phyloP scores from a whole-genome alignment of 2,797 vertebrate genomes.

The Crocodylus rhombifer region DNA sequence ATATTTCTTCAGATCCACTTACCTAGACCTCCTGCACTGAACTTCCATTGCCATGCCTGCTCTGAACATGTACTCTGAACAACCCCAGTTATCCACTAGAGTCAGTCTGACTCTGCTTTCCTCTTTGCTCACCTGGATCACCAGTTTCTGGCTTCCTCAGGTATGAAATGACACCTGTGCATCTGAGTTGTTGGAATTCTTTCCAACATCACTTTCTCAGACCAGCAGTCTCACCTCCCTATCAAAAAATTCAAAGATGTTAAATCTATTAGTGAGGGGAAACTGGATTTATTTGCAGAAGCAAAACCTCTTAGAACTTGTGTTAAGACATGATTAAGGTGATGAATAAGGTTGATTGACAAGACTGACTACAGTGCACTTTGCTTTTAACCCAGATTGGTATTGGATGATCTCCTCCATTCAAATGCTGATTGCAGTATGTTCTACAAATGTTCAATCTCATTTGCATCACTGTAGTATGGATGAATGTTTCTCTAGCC shows the following conservation, averaged over 20 bases:
- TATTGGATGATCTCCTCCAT: neutral
- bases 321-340: neutral
- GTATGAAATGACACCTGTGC: neutral
- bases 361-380: neutral
- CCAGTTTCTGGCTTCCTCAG: neutral
- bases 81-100: fast-evolving
- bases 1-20: neutral
- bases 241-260: neutral
- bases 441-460: neutral
- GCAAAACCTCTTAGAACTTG: neutral
- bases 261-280: neutral
- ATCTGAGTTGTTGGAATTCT: neutral
- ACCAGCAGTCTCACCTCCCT: neutral
- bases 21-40: neutral
- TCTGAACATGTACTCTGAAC: neutral
- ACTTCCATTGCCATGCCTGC: neutral
- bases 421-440: neutral
- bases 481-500: neutral
- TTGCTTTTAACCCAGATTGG: neutral
- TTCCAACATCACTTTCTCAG: neutral
- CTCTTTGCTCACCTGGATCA: neutral
- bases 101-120: neutral
- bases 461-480: neutral
- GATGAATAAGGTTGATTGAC: neutral
- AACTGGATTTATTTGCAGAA: neutral